These are phyloP conservation scores for Tretioscincus oriximinensis DNA, from an alignment of 2,113 vertebrate genomes.

Conservation along the genomic window DNA sequence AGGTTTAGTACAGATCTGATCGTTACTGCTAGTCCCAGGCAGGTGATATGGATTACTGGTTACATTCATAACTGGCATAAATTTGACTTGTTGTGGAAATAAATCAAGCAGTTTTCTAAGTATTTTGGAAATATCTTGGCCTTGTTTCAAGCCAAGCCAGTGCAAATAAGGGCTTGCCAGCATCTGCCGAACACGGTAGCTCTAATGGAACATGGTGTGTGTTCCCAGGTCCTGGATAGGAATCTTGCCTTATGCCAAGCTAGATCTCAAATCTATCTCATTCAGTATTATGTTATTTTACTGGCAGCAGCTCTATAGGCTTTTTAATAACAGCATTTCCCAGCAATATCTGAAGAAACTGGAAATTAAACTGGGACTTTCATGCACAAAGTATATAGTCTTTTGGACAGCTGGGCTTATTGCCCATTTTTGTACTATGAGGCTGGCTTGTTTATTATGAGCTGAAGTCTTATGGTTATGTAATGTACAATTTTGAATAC, in stretches of 20 bases:
- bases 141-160: no score
- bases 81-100: neutral
- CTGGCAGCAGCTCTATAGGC: neutral
- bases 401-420: neutral
- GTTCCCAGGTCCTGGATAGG: neutral
- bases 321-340: neutral
- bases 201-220: neutral
- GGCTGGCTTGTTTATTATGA: neutral
- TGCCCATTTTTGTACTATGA: neutral
- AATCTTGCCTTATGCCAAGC: neutral
- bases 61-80: no score
- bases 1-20: no score
- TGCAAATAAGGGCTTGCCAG: no score
- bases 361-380: neutral
- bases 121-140: neutral
- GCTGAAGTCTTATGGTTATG: neutral
- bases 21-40: no score
- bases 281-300: neutral
- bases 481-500: neutral
- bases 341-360: neutral
- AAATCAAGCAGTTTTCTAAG: neutral
- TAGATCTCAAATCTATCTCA: neutral
- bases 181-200: no score
- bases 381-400: neutral
- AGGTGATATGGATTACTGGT: no score